Evolutionary conservation across 1,140 invertebrate genomes (phyloP), one percentile per base, ranked within the genome.

Genomic region (Drosophila varians): DNA sequence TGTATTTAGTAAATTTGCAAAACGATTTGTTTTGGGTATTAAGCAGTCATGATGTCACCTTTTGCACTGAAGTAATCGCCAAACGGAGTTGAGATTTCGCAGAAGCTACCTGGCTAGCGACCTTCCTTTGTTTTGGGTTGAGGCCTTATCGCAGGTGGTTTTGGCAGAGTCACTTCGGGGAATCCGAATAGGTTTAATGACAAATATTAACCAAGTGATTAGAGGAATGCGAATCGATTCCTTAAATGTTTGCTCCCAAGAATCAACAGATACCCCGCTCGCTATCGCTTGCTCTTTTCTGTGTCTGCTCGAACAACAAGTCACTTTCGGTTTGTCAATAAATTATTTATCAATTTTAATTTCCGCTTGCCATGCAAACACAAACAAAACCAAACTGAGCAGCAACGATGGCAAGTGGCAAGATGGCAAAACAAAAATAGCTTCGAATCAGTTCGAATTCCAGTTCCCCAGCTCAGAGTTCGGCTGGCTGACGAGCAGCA

Each of bases 301-400:
- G 21, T 11, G 9, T 6, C 26, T 2, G 7, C 26, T 28, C 26
- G 4, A 21, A 21, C 2, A 16, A 38, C 48, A 25, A 52, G 47
- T 19, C 58, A 34, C 16, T 48, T 53, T 53, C 21, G 36, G 52
- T 77, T 70, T 74, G 69, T 64, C 70, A 79, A 74, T 79, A 75
- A 65, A 79, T 40, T 56, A 70, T 66, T 79, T 80, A 75, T 80
- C 58, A 80, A 72, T 80, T 79, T 75, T 75, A 58, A 75, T 75
- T 80, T 80, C 77, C 77, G 77, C 65, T 70, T 19, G 25, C 48
- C 47, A 25, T n/a, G 49, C 18, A 51, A 55, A 49, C 25, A 74
- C 43, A 74, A 65, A 31, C 71, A 74, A 11, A 5, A 12, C 12
- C 2, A 7, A 34, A 7, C 28, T 58, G 56, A 40, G 9, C 25